Conservation (phyloP, 2,113 vertebrate genomes). For the Bufo bufo region DNA sequence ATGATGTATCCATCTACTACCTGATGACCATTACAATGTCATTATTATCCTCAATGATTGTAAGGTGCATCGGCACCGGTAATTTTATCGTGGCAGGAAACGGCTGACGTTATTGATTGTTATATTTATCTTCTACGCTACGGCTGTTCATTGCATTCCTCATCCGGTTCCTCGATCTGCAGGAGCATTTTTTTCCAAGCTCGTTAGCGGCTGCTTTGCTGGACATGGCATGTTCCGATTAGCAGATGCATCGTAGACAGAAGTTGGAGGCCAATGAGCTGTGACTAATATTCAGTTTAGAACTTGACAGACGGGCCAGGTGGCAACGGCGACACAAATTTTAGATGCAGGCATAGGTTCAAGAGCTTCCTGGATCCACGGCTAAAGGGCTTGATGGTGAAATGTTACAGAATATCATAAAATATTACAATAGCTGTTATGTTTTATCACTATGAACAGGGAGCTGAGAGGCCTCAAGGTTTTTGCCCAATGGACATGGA, state of each 20-base stretch:
- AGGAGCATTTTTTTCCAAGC: background rate
- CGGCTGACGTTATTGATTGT: conserved; percentile 6
- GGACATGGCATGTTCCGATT: background rate
- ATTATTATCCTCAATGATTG: conserved; percentile 2
- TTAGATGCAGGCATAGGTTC: background rate
- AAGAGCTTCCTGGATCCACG: background rate
- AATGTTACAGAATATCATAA: background rate
- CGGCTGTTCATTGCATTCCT: background rate
- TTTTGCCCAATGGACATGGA: background rate
- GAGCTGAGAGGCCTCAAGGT: background rate
- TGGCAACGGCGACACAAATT: conserved; percentile 7
- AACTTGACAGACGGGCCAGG: conserved; percentile 27
- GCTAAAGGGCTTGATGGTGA: background rate
- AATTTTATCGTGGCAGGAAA: background rate
- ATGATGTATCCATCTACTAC: background rate
- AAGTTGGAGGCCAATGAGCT: conserved; percentile 10
- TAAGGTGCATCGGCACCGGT: background rate
- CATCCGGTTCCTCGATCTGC: background rate
- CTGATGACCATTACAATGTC: background rate
- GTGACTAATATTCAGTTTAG: conserved; percentile 24
- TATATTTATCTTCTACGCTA: conserved; percentile 6
- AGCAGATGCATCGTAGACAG: conserved; percentile 29
- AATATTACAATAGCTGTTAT: conserved; percentile 11
- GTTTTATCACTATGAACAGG: background rate
- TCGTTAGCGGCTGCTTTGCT: conserved; percentile 1